Percentiles rank a stretch among this genome's conserved stretches.
Conservation (phyloP, 2,113 vertebrate genomes). For the Fregetta grallaria region DNA sequence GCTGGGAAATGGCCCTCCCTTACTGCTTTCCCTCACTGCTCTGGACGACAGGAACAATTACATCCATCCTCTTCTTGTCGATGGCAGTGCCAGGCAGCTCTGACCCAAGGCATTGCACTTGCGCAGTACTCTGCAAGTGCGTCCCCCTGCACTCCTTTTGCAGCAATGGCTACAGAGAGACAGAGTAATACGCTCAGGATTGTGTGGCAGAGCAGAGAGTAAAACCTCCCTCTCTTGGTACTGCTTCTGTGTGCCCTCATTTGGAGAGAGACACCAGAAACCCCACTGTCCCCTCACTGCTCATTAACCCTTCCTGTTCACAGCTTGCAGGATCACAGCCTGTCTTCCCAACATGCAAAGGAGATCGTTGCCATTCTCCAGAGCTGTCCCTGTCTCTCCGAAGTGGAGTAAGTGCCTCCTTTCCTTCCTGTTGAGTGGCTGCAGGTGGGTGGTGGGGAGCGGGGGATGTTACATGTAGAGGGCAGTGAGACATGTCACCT, state of each 20-base stretch:
- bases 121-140: background rate
- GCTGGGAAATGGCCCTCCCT: background rate
- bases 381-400: constrained; percentile 39
- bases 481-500: background rate
- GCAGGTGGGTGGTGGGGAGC: rapidly evolving
- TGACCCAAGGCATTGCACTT: background rate
- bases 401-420: constrained; percentile 73
- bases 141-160: background rate
- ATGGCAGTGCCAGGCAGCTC: background rate
- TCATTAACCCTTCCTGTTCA: background rate
- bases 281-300: background rate
- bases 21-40: background rate
- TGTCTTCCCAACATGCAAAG: background rate
- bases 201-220: background rate
- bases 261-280: background rate
- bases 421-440: background rate
- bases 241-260: background rate
- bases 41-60: background rate
- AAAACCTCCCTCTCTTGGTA: background rate
- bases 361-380: constrained; percentile 48
- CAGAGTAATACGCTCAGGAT: background rate
- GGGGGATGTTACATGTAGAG: background rate
- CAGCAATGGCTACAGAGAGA: background rate
- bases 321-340: constrained; percentile 63
- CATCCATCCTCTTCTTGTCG: background rate